Evolutionary conservation across 2,797 vertebrate genomes (phyloP).

Genomic region (Sebastes iracundus): DNA sequence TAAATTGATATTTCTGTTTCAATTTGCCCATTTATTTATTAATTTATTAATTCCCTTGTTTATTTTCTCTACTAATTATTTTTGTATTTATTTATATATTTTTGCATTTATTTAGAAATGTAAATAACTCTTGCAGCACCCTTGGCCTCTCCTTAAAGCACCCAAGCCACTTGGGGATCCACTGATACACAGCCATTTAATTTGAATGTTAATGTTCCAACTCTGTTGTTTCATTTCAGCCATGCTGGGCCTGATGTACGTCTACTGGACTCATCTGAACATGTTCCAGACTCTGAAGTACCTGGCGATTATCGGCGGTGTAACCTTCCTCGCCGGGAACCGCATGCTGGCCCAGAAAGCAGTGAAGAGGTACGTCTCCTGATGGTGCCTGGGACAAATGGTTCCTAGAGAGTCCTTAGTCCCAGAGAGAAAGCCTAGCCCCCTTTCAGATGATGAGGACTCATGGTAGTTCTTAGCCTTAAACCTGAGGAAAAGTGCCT

Average conservation of each 20-base stretch:
- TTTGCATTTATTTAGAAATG: not conserved
- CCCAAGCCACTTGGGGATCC: not conserved
- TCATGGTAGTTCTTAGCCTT: constrained; percentile 28
- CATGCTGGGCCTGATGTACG: constrained; percentile 96
- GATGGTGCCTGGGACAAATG: constrained; percentile 6
- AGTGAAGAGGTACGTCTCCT: constrained; percentile 89
- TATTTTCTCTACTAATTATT: too few relatives aligned
- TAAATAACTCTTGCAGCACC: not conserved
- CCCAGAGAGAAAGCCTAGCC: constrained; percentile 9
- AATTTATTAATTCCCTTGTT: too few relatives aligned
- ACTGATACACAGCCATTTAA: not conserved
- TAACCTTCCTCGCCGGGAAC: constrained; percentile 98
- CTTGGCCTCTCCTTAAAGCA: not conserved
- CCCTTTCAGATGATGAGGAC: constrained; percentile 20
- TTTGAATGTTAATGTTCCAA: not conserved
- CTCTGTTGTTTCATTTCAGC: constrained; percentile 75
- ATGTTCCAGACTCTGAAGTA: constrained; percentile 99
- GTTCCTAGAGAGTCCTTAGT: constrained; percentile 46
- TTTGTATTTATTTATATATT: not conserved
- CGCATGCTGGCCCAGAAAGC: constrained; percentile 99
- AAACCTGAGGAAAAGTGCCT: constrained; percentile 27
- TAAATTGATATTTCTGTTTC: too few relatives aligned
- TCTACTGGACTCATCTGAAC: constrained; percentile 99
- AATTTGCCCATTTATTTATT: too few relatives aligned
- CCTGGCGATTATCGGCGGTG: constrained; percentile 91